phyloP scores from a whole-genome alignment of 1,140 invertebrate genomes.

The Polypedilum vanderplanki region DNA sequence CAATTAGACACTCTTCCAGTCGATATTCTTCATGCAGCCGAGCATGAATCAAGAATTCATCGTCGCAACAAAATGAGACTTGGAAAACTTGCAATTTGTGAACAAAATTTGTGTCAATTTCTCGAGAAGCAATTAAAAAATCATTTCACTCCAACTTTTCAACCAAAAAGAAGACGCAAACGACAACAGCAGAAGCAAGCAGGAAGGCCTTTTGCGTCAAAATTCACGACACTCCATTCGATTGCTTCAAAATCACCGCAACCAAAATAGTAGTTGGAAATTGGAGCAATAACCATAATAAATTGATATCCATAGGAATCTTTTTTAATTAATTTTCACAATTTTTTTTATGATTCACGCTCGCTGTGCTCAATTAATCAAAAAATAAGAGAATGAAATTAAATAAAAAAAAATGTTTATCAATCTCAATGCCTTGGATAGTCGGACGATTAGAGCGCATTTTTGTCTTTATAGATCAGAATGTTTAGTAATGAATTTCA shows the following conservation, averaged over 20 bases:
- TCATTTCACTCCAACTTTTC: slow-evolving; percentile 5
- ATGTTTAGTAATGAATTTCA: too few relatives aligned
- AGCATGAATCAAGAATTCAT: slow-evolving; percentile 12
- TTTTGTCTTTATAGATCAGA: too few relatives aligned
- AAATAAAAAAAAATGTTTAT: too few relatives aligned
- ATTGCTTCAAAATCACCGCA: not conserved
- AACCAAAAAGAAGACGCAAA: not conserved
- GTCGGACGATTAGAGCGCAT: too few relatives aligned
- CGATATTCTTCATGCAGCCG: not conserved
- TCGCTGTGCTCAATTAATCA: not conserved
- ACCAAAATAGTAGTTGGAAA: not conserved
- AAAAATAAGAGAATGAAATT: too few relatives aligned
- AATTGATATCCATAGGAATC: not conserved
- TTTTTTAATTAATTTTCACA: slow-evolving; percentile 20
- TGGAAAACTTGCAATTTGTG: not conserved
- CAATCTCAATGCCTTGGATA: too few relatives aligned
- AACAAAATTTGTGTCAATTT: slow-evolving; percentile 17
- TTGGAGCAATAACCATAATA: not conserved
- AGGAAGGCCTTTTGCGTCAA: not conserved
- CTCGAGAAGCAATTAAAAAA: not conserved
- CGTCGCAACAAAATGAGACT: not conserved
- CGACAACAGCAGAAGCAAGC: not conserved
- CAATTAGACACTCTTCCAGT: slow-evolving; percentile 5
- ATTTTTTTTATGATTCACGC: not conserved
- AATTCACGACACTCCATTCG: not conserved